Evolutionary conservation across 2,113 vertebrate species (phyloP).

Genomic region (Podocnemis expansa): DNA sequence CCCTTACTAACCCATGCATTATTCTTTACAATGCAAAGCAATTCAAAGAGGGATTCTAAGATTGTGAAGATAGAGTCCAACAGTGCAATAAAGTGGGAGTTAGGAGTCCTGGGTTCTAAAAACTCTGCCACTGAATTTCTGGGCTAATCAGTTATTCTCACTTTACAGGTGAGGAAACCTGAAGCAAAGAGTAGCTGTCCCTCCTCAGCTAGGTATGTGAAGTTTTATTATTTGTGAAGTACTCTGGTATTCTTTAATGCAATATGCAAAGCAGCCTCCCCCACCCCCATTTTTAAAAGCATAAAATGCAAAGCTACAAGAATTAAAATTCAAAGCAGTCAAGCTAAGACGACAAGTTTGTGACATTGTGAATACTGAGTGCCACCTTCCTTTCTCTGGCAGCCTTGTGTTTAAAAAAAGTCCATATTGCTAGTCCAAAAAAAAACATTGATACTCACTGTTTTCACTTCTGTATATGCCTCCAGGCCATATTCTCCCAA

Average conservation of each 20-base stretch:
- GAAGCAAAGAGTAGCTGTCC: neutral
- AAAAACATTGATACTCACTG: constrained; percentile 75
- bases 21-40: neutral
- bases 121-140: neutral
- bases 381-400: neutral
- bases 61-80: neutral
- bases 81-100: neutral
- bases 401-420: neutral
- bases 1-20: neutral
- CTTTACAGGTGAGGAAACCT: neutral
- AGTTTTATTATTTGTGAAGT: neutral
- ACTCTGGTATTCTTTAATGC: neutral
- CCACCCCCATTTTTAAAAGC: neutral
- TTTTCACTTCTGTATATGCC: constrained; percentile 94
- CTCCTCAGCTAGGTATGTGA: neutral
- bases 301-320: neutral
- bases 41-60: neutral
- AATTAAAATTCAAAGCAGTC: neutral
- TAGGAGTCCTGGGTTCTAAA: neutral
- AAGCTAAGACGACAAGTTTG: neutral
- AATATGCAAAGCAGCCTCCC: neutral
- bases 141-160: neutral
- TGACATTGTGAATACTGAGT: neutral
- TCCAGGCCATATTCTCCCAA: constrained; percentile 92
- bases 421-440: neutral